Percentiles rank a stretch among this genome's conserved stretches.
Evolutionary conservation across 2,113 vertebrate genomes (phyloP).

Genomic region (Eubucco bourcierii): DNA sequence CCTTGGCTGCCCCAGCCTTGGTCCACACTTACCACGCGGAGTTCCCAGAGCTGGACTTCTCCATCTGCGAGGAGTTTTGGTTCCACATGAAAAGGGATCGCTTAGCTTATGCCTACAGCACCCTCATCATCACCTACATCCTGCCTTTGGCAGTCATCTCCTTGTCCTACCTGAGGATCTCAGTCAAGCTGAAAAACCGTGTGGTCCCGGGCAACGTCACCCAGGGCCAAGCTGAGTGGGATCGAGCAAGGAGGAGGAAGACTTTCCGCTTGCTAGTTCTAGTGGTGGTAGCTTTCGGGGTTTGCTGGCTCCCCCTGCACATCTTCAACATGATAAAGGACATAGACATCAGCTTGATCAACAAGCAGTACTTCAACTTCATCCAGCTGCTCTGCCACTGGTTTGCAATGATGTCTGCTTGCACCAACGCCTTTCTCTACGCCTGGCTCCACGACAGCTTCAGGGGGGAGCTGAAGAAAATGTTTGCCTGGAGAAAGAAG

Average conservation of each 20-base stretch:
- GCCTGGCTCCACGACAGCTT: slow-evolving; percentile 89
- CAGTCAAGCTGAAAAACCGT: slow-evolving; percentile 81
- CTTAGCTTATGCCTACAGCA: slow-evolving; percentile 78
- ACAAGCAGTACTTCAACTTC: slow-evolving; percentile 82
- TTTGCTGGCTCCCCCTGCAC: slow-evolving; percentile 81
- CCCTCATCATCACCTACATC: slow-evolving; percentile 75
- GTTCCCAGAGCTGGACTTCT: slow-evolving; percentile 82
- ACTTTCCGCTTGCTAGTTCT: slow-evolving; percentile 83
- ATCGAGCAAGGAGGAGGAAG: slow-evolving; percentile 77
- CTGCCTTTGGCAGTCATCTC: slow-evolving; percentile 77
- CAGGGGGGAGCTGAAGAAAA: slow-evolving; percentile 81
- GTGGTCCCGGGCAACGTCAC: slow-evolving; percentile 80
- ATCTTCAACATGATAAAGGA: slow-evolving; percentile 83
- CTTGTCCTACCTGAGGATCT: slow-evolving; percentile 78
- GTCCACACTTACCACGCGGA: slow-evolving; percentile 79
- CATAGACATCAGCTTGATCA: slow-evolving; percentile 79
- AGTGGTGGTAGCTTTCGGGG: slow-evolving; percentile 76
- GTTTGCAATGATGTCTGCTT: slow-evolving; percentile 86
- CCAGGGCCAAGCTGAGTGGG: slow-evolving; percentile 70
- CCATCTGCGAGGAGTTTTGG: slow-evolving; percentile 92
- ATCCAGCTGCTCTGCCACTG: slow-evolving; percentile 84
- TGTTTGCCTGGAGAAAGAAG: slow-evolving; percentile 78
- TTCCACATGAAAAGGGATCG: slow-evolving; percentile 76
- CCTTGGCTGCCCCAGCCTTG: slow-evolving; percentile 77
- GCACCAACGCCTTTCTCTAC: slow-evolving; percentile 83